phyloP scores from a whole-genome alignment of 2,888 invertebrate species.

The Heliconius charithonia region DNA sequence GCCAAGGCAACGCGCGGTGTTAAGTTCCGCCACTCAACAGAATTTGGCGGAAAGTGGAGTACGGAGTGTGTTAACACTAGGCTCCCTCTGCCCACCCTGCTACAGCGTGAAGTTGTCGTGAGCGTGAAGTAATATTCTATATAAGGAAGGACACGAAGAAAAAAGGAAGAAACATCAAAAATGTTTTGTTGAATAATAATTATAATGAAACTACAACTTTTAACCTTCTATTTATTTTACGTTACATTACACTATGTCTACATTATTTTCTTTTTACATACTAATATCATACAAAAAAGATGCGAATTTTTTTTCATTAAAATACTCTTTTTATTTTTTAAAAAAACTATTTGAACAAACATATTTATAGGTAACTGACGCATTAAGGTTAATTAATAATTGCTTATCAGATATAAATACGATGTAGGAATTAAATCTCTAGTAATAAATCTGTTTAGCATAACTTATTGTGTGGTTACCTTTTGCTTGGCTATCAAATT shows the following conservation, averaged over 20 bases:
- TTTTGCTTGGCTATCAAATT: slow-evolving; percentile 48
- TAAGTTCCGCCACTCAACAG: no score
- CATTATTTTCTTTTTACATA: not conserved
- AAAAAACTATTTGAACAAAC: slow-evolving; percentile 24
- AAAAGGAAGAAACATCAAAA: not conserved
- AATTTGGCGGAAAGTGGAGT: no score
- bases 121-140: slow-evolving; percentile 23
- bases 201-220: not conserved
- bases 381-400: slow-evolving; percentile 34
- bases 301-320: not conserved
- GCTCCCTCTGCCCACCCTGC: no score
- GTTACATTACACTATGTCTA: no score
- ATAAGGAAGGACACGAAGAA: slow-evolving; percentile 22
- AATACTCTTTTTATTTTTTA: not conserved
- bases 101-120: not conserved
- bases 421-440: slow-evolving; percentile 37
- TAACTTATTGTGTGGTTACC: slow-evolving; percentile 41
- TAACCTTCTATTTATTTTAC: no score
- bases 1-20: no score
- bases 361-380: slow-evolving; percentile 13
- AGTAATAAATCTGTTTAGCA: slow-evolving; percentile 48
- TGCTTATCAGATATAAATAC: slow-evolving; percentile 36
- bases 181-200: not conserved
- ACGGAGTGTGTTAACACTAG: no score
- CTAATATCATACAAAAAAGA: no score